Base-by-base conservation (phyloP, 1,140 invertebrate genomes). In the Leptopilina boulardi region DNA sequence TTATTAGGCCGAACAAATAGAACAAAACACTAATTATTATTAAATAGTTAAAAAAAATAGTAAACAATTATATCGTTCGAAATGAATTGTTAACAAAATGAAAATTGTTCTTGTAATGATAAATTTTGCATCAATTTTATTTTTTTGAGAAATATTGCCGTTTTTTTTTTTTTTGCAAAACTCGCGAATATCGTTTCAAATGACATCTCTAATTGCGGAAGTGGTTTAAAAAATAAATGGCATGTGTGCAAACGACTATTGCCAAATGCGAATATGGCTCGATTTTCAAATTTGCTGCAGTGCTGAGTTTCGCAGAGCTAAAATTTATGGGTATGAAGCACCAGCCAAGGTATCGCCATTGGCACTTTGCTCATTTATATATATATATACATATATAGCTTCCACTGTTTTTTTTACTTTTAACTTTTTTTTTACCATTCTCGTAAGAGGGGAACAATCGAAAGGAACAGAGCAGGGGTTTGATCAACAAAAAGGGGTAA, bases 261-360 rank as follows among this genome's bases (percentile, higher is more conserved):
- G 56, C 19, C 56, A 59, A 59, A 30, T 21, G 56, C n/a, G n/a
- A n/a, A 59, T 59, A 44, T 15, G 19, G 56, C 56, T 59, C 56
- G 56, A 59, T 59, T 59, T 59, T 59, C n/a, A 21, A 59, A 59
- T 59, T 59, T 59, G 56, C 56, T 23, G 56, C 56, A 59, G 56
- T 23, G 23, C 56, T 26, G 11, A 59, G 19, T 59, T 59, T 59
- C 56, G 56, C 56, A 59, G 56, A 23, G 18, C 13, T 23, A 21
- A 59, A 59, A 59, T 59, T 59, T 59, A 59, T 59, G 56, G 23
- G 1, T 59, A 21, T n/a, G 56, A 21, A 59, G 56, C 21, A 30
- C n/a, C 18, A 56, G 73, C 73, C 44, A 54, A 74, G 73, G 51
- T 38, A 54, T 51, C 51, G 75, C 34, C 26, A 54, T 77, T 77